Evolutionary conservation across 2,888 invertebrate species (phyloP), one percentile per base, ranked within the genome.

Genomic region (Glyphotaelius pellucidus): DNA sequence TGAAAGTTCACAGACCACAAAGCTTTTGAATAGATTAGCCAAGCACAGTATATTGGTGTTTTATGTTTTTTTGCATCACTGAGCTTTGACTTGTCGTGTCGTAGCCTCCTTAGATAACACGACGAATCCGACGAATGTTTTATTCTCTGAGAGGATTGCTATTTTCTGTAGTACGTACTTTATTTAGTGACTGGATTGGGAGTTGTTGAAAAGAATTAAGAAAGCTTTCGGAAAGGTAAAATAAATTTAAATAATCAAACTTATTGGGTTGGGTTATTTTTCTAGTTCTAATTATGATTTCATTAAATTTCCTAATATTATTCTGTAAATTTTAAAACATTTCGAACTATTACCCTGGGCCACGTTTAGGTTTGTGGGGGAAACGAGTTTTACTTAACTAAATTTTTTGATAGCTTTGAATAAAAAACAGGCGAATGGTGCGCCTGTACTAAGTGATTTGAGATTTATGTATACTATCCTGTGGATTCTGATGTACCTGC

Each of bases 61-160:
- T 67, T 67, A 67, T 67, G 67, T 67, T 67, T 67, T 67, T 67
- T 67, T 67, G 67, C 67, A 67, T n/a, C 67, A 67, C 67, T 67
- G 67, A 67, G 67, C 67, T 67, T 67, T 67, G 67, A 25, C 67
- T 67, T 25, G 52, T 25, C 25, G 67, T 67, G 67, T n/a, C 67
- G 67, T 67, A 11, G 67, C 67, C n/a, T 25, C 67, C 67, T 67
- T 67, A 67, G 67, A 67, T n/a, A 67, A n/a, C 67, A n/a, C 67
- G 38, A 38, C 38, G 38, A 67, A 67, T 67, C 67, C 25, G 67
- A 67, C 25, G 67, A 67, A 67, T 25, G 25, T 67, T 67, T 67
- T 25, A 67, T 67, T 67, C 67, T 9, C 67, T n/a, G 67, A 67
- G 67, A 67, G 67, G 67, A 67, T n/a, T 25, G 67, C 67, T 67